A percentile compares a stretch with the other conserved stretches of the same genome.
Evolutionary conservation across 2,113 vertebrate species (phyloP).

Genomic region (Paraplagusia blochii): DNA sequence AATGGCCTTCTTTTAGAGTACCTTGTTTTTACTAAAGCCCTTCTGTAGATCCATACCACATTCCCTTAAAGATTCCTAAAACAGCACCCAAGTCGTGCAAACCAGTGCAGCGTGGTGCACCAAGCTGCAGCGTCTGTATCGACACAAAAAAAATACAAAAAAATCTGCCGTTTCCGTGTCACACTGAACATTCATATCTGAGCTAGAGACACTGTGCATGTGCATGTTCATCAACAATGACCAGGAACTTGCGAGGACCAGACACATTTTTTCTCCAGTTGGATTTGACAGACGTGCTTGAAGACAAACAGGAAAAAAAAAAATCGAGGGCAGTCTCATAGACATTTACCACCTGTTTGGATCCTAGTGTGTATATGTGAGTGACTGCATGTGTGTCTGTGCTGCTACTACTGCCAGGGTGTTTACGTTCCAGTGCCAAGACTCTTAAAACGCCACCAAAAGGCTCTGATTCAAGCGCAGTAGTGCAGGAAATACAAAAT

Average conservation of each 20-base stretch:
- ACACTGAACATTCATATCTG: slow-evolving; percentile 5
- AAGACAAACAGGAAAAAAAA: slow-evolving; percentile 48
- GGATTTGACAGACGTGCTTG: slow-evolving; percentile 24
- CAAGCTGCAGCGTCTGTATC: slow-evolving; percentile 27
- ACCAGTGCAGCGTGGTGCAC: slow-evolving; percentile 19
- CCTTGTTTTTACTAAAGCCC: too few species aligned
- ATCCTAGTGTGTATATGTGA: slow-evolving; percentile 7
- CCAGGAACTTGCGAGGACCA: slow-evolving; percentile 39
- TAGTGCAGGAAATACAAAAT: slow-evolving; percentile 24
- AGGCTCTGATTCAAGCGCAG: slow-evolving; percentile 47
- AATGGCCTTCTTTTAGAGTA: too few species aligned
- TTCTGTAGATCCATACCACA: too few species aligned
- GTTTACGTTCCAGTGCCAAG: slow-evolving; percentile 56
- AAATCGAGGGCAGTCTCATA: slow-evolving; percentile 50
- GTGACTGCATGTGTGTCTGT: slow-evolving; percentile 11
- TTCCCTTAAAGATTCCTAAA: too few species aligned
- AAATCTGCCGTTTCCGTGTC: slow-evolving; percentile 36
- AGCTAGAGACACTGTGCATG: slow-evolving; percentile 3
- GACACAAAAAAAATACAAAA: slow-evolving; percentile 50
- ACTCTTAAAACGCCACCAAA: slow-evolving; percentile 54
- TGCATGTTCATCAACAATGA: slow-evolving; percentile 13
- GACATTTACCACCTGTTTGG: slow-evolving; percentile 68
- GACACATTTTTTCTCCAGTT: slow-evolving; percentile 40
- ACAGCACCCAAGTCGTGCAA: slow-evolving; percentile 13
- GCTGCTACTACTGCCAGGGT: slow-evolving; percentile 41